Percentiles rank a stretch among this genome's conserved stretches.
Evolutionary conservation across 1,140 invertebrate species (phyloP).

Genomic region (Drosophila pandora): DNA sequence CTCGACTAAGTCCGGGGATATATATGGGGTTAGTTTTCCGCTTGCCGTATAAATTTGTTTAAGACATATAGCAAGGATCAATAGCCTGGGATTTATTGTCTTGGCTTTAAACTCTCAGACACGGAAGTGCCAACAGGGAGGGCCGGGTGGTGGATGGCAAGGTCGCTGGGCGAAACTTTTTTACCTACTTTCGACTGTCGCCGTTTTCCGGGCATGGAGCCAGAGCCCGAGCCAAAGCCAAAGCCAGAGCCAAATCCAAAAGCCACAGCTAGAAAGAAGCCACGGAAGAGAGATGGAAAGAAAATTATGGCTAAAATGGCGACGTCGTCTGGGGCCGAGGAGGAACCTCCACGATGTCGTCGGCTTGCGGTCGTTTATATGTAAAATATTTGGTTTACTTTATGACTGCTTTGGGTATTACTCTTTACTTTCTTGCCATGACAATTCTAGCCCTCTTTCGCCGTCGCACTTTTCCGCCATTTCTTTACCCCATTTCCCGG

Average conservation of each 20-base stretch:
- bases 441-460: conserved; percentile 50
- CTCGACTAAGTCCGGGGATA: conserved; percentile 50
- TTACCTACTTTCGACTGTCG: conserved; percentile 74
- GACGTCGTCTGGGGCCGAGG: conserved; percentile 68
- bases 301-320: conserved; percentile 74
- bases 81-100: conserved; percentile 74
- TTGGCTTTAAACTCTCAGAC: conserved; percentile 70
- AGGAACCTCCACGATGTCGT: conserved; percentile 52
- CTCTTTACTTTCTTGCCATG: conserved; percentile 78
- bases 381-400: conserved; percentile 82
- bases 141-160: conserved; percentile 38
- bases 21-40: conserved; percentile 68
- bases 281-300: conserved; percentile 13
- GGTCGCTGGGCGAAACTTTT: conserved; percentile 68
- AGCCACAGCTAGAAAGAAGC: conserved; percentile 8
- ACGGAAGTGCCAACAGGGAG: conserved; percentile 35
- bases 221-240: conserved; percentile 26
- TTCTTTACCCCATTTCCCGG: background rate
- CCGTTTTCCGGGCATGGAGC: conserved; percentile 58
- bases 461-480: background rate
- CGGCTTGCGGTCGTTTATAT: conserved; percentile 80
- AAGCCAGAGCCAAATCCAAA: conserved; percentile 1
- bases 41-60: conserved; percentile 79
- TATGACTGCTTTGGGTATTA: conserved; percentile 81
- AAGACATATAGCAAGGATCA: conserved; percentile 79